Percentiles rank a stretch among this genome's conserved stretches.
phyloP scores from a whole-genome alignment of 2,113 vertebrate genomes.

The Sebastes schlegelii region DNA sequence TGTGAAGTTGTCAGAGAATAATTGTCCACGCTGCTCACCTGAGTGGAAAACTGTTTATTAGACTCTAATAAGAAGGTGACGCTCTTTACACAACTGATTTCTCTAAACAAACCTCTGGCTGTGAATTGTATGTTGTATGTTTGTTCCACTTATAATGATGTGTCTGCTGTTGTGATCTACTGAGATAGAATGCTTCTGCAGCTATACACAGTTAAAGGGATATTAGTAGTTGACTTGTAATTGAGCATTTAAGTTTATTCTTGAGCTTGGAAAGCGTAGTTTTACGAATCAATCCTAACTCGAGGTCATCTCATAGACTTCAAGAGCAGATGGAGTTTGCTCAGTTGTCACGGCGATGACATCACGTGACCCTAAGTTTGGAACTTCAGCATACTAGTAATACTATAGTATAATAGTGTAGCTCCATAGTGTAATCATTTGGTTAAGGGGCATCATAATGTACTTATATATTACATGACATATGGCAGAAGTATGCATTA shows the following conservation, averaged over 20 bases:
- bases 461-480: too few species aligned
- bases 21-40: conserved; percentile 27
- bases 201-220: too few species aligned
- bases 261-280: background rate
- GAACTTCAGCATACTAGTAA: background rate
- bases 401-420: background rate
- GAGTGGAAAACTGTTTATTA: conserved; percentile 51
- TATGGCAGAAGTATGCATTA: background rate
- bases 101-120: conserved; percentile 18
- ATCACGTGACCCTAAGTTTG: background rate
- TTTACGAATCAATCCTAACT: background rate
- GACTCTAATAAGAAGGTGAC: conserved; percentile 19
- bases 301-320: background rate
- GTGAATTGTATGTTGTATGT: conserved; percentile 26
- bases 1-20: conserved; percentile 51
- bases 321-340: background rate
- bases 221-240: background rate
- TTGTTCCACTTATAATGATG: conserved; percentile 4
- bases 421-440: too few species aligned
- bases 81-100: conserved; percentile 28
- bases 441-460: background rate
- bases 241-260: background rate
- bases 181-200: background rate
- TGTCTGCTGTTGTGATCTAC: background rate
- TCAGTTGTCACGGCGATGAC: background rate